Conservation (phyloP, 2,113 vertebrate genomes). For the Tursiops truncatus region DNA sequence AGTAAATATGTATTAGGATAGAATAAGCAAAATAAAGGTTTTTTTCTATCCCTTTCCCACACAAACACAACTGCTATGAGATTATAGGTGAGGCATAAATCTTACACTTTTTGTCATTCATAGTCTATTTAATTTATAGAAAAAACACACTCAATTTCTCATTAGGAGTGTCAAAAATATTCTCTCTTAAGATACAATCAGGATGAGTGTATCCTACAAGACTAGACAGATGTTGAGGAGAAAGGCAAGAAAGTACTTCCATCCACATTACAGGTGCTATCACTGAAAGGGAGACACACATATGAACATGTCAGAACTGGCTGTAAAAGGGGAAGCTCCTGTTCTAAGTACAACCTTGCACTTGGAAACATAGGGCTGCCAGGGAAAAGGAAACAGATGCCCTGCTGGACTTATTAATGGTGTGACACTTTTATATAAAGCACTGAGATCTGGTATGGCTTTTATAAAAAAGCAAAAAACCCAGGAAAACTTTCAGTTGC, state of each 20-base stretch:
- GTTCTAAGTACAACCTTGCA: not conserved
- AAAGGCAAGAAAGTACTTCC: not conserved
- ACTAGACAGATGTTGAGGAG: not conserved
- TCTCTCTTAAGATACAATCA: not conserved
- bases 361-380: not conserved
- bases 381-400: not conserved
- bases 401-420: not conserved
- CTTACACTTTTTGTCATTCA: not conserved
- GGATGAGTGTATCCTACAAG: not conserved
- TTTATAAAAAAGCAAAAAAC: not conserved
- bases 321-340: not conserved
- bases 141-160: not conserved
- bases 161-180: not conserved
- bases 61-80: not conserved
- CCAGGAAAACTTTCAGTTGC: not conserved
- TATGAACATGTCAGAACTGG: not conserved
- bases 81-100: not conserved
- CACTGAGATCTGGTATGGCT: not conserved
- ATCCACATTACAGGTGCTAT: not conserved
- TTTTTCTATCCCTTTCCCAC: not conserved
- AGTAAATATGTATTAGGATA: not conserved
- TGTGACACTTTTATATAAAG: not conserved
- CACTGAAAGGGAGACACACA: not conserved
- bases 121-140: not conserved
- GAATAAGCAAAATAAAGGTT: not conserved